These are phyloP conservation scores for Laterallus jamaicensis DNA, from an alignment of 2,113 vertebrate species.

Conservation along the genomic window DNA sequence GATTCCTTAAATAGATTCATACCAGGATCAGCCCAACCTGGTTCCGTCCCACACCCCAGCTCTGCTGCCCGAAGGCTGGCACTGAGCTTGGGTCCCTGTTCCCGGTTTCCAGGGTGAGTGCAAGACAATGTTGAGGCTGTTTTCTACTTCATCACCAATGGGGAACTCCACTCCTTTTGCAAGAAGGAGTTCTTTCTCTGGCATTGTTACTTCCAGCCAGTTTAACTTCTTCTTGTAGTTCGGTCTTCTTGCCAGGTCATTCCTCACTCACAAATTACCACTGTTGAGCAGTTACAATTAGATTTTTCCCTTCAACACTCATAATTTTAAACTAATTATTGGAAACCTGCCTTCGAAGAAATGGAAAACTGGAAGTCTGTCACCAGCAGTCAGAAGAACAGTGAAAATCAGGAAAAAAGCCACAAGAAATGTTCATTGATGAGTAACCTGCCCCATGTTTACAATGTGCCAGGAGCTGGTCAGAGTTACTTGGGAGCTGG, in stretches of 20 bases:
- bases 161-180: background rate
- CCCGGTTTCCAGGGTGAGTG: background rate
- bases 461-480: background rate
- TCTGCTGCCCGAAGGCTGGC: background rate
- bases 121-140: background rate
- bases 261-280: background rate
- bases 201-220: background rate
- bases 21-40: background rate
- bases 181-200: background rate
- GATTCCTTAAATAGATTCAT: background rate
- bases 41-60: background rate
- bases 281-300: background rate
- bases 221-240: background rate
- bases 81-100: background rate
- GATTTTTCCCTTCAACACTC: background rate
- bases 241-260: background rate
- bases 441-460: background rate
- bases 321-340: background rate
- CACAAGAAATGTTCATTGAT: background rate
- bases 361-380: background rate
- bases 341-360: background rate
- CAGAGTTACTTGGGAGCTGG: background rate
- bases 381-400: background rate
- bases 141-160: background rate
- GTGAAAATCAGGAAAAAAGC: background rate